Percentiles rank a stretch among this genome's conserved stretches.
Evolutionary conservation across 1,140 invertebrate species (phyloP).

Genomic region (Diachasmimorpha longicaudata): DNA sequence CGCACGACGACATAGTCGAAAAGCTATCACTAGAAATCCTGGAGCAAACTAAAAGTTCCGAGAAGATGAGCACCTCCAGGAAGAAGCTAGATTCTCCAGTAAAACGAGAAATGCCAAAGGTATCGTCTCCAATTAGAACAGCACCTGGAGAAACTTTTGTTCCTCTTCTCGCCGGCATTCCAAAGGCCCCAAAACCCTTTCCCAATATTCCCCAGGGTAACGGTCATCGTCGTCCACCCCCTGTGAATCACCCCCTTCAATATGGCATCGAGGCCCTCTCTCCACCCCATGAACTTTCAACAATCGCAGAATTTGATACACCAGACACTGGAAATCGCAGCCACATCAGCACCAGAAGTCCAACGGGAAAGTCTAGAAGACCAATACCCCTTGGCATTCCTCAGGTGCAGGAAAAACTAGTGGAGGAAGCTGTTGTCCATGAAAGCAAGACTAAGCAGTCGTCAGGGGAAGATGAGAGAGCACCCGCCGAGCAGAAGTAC

Average conservation of each 20-base stretch:
- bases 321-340: constrained; percentile 57
- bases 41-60: constrained; percentile 49
- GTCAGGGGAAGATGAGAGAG: background rate
- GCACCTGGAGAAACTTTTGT: constrained; percentile 32
- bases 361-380: constrained; percentile 26
- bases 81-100: background rate
- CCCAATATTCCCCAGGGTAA: constrained; percentile 15
- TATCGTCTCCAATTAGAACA: background rate
- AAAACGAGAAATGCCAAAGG: background rate
- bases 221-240: constrained; percentile 39
- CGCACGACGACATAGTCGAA: constrained; percentile 44
- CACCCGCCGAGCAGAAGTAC: background rate
- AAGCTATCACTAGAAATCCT: constrained; percentile 52
- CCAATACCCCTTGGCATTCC: background rate
- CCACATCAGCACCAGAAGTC: constrained; percentile 37
- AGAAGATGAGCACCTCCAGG: background rate
- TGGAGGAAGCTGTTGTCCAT: background rate
- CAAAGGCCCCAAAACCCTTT: constrained; percentile 38
- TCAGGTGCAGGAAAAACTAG: background rate
- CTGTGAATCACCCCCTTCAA: constrained; percentile 13
- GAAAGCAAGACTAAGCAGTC: background rate
- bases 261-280: constrained; percentile 42
- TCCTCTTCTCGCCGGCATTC: constrained; percentile 43
- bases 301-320: constrained; percentile 71
- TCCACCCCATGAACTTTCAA: constrained; percentile 68